Conservation (phyloP, 2,888 invertebrate genomes). For the Polylopha cassiicola region DNA sequence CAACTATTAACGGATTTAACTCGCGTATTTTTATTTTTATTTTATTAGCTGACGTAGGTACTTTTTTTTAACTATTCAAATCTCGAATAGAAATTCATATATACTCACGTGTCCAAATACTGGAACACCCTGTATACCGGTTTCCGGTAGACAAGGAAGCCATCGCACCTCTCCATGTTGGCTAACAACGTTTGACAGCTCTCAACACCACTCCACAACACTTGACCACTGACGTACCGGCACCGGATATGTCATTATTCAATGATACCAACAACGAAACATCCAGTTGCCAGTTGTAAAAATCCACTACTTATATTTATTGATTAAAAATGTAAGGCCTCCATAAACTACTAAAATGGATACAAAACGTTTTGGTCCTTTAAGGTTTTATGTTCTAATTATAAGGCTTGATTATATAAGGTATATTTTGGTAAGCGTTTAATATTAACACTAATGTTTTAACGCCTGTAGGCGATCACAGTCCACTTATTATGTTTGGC, state of each 20-base stretch:
- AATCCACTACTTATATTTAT: slow-evolving; percentile 14
- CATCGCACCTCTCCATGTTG: slow-evolving; percentile 86
- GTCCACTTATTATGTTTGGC: slow-evolving; percentile 38
- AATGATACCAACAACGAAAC: slow-evolving; percentile 15
- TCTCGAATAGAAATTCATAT: slow-evolving; percentile 3
- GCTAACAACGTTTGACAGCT: slow-evolving; percentile 23
- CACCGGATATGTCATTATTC: slow-evolving; percentile 15
- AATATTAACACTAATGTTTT: slow-evolving; percentile 46
- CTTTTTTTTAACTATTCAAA: neutral
- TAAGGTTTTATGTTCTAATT: slow-evolving; percentile 52
- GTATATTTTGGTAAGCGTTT: slow-evolving; percentile 65
- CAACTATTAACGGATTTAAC: no score
- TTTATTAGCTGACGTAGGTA: no score
- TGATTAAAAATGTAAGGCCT: slow-evolving; percentile 67
- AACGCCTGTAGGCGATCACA: slow-evolving; percentile 70
- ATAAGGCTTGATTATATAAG: slow-evolving; percentile 61
- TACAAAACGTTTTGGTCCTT: slow-evolving; percentile 71
- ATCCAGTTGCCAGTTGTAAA: no score
- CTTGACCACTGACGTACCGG: slow-evolving; percentile 31
- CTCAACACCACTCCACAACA: slow-evolving; percentile 38
- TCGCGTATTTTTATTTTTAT: no score
- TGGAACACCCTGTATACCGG: slow-evolving; percentile 89
- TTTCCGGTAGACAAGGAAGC: slow-evolving; percentile 87
- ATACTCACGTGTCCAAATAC: slow-evolving; percentile 89
- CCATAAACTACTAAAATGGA: slow-evolving; percentile 49